Evolutionary conservation across 2,113 vertebrate species (phyloP).

Genomic region (Hyla sarda): DNA sequence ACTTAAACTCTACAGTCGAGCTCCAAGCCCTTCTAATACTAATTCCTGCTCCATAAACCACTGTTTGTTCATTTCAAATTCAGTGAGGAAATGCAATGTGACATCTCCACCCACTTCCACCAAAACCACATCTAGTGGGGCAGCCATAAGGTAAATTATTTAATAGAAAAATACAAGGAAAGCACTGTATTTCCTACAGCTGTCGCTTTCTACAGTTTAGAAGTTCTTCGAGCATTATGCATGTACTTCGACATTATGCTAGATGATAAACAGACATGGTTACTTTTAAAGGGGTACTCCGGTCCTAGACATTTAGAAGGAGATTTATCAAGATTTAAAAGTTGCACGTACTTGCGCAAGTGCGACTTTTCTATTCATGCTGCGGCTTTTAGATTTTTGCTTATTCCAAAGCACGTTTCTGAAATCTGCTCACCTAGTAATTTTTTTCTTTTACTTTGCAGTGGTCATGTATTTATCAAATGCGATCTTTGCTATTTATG

Average conservation of each 20-base stretch:
- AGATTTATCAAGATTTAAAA: too few species aligned
- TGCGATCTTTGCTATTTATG: too few species aligned
- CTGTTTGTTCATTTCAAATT: conserved; percentile 51
- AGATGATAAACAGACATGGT: not conserved
- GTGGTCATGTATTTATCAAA: too few species aligned
- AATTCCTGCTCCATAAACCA: conserved; percentile 46
- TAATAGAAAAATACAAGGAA: conserved; percentile 9
- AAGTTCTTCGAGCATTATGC: conserved; percentile 23
- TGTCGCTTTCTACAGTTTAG: conserved; percentile 22
- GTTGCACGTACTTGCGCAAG: too few species aligned
- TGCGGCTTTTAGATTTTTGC: too few species aligned
- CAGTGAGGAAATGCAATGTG: conserved; percentile 47
- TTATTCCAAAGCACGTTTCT: too few species aligned
- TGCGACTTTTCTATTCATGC: too few species aligned
- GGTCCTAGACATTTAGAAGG: too few species aligned
- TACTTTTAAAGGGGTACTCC: not conserved
- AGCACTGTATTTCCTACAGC: conserved; percentile 43
- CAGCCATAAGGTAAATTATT: conserved; percentile 45
- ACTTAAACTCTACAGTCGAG: not conserved
- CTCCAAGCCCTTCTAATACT: not conserved
- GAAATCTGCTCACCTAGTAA: too few species aligned
- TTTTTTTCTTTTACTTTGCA: too few species aligned
- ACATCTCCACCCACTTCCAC: conserved; percentile 41
- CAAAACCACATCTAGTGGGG: conserved; percentile 25
- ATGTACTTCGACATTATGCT: not conserved